These are phyloP conservation scores for Melanotaenia maccullochi DNA, from an alignment of 2,797 vertebrate genomes.

Conservation along the genomic window DNA sequence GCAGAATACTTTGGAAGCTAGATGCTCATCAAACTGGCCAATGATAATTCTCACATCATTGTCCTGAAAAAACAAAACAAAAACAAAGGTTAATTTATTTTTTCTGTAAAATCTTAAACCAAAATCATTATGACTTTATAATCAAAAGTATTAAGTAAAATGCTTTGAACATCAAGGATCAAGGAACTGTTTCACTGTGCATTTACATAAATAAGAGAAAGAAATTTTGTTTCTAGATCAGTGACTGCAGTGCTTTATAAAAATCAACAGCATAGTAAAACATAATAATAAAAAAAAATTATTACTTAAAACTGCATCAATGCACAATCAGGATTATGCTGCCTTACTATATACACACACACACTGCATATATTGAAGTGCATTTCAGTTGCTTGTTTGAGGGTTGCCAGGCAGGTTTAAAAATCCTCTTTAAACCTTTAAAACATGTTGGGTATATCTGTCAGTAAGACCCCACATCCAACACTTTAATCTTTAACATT, in stretches of 20 bases:
- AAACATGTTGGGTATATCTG: not conserved
- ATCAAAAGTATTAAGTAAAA: too few relatives aligned
- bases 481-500: too few relatives aligned
- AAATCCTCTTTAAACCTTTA: not conserved
- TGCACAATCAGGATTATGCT: not conserved
- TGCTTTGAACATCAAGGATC: too few relatives aligned
- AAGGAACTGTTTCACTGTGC: too few relatives aligned
- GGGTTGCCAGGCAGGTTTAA: not conserved
- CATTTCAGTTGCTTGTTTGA: not conserved
- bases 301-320: not conserved
- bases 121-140: not conserved
- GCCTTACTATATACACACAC: too few relatives aligned
- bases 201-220: too few relatives aligned
- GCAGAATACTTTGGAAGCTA: constrained; percentile 98
- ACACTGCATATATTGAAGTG: too few relatives aligned
- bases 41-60: constrained; percentile 99
- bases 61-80: constrained; percentile 81
- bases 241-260: too few relatives aligned
- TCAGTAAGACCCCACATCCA: too few relatives aligned
- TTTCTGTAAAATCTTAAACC: not conserved
- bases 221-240: too few relatives aligned
- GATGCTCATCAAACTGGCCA: constrained; percentile 97
- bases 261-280: too few relatives aligned
- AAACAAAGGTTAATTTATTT: not conserved
- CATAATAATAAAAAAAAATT: too few relatives aligned